These are phyloP conservation scores for Macaria notata DNA, from an alignment of 2,888 invertebrate genomes.

Conservation along the genomic window DNA sequence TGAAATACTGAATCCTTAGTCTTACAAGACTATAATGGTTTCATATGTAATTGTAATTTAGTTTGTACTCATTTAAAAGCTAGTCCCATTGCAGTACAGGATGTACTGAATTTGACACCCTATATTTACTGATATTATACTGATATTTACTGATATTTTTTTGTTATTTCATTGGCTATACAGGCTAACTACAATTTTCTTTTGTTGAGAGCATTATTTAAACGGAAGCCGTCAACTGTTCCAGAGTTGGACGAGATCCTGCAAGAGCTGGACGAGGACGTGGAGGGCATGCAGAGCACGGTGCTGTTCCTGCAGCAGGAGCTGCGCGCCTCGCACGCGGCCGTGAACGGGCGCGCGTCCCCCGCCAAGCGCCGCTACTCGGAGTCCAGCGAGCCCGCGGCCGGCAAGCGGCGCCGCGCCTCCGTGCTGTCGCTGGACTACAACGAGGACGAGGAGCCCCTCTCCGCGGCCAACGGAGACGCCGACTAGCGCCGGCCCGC, in stretches of 20 bases:
- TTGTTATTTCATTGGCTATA: too few relatives aligned
- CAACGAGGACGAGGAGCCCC: constrained; percentile 88
- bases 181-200: too few relatives aligned
- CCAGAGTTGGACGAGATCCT: constrained; percentile 97
- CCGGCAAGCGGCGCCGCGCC: constrained; percentile 86
- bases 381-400: constrained; percentile 71
- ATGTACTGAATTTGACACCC: too few relatives aligned
- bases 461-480: constrained; percentile 87
- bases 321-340: constrained; percentile 87
- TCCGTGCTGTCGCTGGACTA: constrained; percentile 88
- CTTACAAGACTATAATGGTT: too few relatives aligned
- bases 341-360: constrained; percentile 64
- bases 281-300: constrained; percentile 99
- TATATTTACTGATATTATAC: too few relatives aligned
- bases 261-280: constrained; percentile 97
- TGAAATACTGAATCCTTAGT: too few relatives aligned
- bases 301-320: constrained; percentile 97
- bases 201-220: too few relatives aligned
- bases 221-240: constrained; percentile 31
- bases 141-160: too few relatives aligned
- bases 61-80: too few relatives aligned
- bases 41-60: too few relatives aligned
- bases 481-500: constrained; percentile 68
- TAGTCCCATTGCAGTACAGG: too few relatives aligned
- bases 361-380: constrained; percentile 72